These are phyloP conservation scores for Drosophila antonietae DNA, from an alignment of 2,888 invertebrate genomes.

Conservation along the genomic window DNA sequence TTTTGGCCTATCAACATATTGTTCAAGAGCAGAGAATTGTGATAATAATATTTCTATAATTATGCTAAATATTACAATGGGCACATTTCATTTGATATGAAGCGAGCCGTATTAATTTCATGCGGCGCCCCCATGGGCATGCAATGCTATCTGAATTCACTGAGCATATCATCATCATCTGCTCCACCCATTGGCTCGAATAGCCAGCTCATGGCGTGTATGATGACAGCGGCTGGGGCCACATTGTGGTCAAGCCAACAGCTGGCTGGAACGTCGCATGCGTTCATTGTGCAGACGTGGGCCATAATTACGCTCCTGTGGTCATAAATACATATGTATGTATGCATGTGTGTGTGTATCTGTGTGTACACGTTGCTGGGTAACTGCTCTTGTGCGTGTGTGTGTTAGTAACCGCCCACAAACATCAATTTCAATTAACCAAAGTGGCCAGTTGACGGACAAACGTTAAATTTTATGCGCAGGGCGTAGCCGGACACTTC, in stretches of 20 bases:
- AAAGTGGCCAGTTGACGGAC: conserved; percentile 78
- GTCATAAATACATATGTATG: conserved; percentile 28
- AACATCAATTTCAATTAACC: conserved; percentile 79
- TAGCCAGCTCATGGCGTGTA: conserved; percentile 12
- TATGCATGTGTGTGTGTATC: neutral
- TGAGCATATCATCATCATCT: conserved; percentile 9
- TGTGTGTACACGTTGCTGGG: neutral
- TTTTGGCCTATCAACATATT: no score
- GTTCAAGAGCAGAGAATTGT: neutral
- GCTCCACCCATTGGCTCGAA: conserved; percentile 12
- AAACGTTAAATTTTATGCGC: conserved; percentile 77
- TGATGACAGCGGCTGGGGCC: conserved; percentile 40
- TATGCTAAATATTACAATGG: neutral
- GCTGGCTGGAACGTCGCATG: conserved; percentile 25
- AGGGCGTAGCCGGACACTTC: conserved; percentile 60
- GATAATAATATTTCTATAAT: conserved; percentile 3
- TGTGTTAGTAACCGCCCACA: conserved; percentile 61
- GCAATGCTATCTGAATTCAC: conserved; percentile 12
- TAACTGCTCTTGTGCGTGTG: conserved; percentile 15
- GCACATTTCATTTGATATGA: neutral
- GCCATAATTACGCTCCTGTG: conserved; percentile 52
- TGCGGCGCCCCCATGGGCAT: neutral
- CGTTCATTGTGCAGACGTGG: conserved; percentile 29
- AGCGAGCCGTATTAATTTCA: neutral
- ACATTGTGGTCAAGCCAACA: conserved; percentile 38